Conservation (phyloP, 2,113 vertebrate species). For the Ochotona princeps region DNA sequence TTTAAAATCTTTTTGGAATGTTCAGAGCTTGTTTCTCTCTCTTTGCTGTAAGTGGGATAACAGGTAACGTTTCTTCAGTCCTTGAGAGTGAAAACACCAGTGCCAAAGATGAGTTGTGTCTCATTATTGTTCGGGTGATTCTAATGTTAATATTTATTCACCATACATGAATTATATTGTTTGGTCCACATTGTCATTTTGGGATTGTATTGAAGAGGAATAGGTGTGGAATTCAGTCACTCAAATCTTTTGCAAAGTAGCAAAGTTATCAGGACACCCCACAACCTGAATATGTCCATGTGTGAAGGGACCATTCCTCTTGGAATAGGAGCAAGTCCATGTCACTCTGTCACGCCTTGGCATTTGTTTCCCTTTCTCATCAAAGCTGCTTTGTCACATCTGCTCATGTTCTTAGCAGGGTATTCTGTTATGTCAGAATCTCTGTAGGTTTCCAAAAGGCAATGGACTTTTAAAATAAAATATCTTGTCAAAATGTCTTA, state of each 20-base stretch:
- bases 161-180: neutral
- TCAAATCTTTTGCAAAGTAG: neutral
- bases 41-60: constrained; percentile 18
- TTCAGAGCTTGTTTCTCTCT: neutral
- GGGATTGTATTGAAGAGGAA: constrained; percentile 5
- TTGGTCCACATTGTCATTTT: constrained; percentile 1
- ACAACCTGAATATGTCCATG: neutral
- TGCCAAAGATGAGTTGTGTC: neutral
- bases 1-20: neutral
- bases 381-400: neutral
- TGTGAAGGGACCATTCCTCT: neutral
- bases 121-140: constrained; percentile 6
- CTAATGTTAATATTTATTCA: neutral
- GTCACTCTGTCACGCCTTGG: neutral
- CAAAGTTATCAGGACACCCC: neutral
- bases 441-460: neutral
- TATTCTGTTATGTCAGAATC: neutral
- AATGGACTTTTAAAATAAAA: neutral
- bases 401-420: neutral
- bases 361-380: neutral
- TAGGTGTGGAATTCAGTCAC: neutral
- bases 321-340: neutral
- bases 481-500: constrained; percentile 34
- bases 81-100: neutral
- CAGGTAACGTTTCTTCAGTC: neutral